Percentiles rank a stretch among this genome's conserved stretches.
These are phyloP conservation scores for Smutsia temminckii DNA, from an alignment of 2,797 vertebrate species.

Conservation along the genomic window DNA sequence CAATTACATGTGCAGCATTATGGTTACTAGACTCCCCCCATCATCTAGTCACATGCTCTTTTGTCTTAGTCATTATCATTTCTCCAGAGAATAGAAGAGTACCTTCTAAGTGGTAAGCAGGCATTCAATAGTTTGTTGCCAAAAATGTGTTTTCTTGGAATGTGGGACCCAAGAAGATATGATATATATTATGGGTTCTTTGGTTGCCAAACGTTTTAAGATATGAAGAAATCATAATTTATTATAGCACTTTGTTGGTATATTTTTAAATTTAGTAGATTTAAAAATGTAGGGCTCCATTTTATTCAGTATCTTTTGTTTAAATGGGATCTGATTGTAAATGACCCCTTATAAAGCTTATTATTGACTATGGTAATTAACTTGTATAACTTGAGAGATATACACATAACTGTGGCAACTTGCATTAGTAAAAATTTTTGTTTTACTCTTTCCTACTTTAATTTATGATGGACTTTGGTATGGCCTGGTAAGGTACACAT, in stretches of 20 bases:
- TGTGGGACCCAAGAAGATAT: background rate
- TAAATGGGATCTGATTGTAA: background rate
- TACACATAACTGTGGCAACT: background rate
- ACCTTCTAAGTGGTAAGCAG: background rate
- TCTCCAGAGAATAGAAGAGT: background rate
- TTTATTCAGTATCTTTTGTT: slow-evolving; percentile 47
- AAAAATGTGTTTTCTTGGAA: slow-evolving; percentile 32
- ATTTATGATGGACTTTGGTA: slow-evolving; percentile 14
- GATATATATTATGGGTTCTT: background rate
- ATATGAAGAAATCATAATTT: background rate
- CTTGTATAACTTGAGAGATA: background rate
- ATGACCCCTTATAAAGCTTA: background rate
- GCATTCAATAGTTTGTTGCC: background rate
- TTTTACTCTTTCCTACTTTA: slow-evolving; percentile 1
- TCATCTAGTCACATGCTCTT: background rate
- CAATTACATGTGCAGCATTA: too few relatives aligned
- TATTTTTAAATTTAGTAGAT: background rate
- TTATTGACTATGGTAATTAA: background rate
- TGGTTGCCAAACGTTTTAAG: background rate
- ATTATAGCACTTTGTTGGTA: slow-evolving; percentile 7
- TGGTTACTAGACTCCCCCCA: too few relatives aligned
- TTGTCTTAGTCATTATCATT: background rate
- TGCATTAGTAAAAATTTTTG: background rate
- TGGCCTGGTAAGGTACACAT: background rate
- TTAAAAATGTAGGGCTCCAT: background rate